Evolutionary conservation across 2,797 vertebrate genomes (phyloP).

Genomic region (Novumbra hubbsi): DNA sequence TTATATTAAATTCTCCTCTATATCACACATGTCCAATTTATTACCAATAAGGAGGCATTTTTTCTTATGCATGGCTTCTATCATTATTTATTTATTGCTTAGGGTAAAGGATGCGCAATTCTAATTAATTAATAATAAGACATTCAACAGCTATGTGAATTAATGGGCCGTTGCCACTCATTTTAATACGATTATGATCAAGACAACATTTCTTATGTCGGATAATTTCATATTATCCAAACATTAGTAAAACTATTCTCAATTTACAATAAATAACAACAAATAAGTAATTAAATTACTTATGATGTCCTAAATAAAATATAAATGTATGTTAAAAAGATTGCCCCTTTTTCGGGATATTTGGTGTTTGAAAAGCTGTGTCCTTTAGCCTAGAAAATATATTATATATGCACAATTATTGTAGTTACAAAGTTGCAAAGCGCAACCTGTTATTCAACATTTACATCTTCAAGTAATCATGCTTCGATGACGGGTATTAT

Average conservation of each 20-base stretch:
- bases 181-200: neutral
- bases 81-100: constrained; percentile 75
- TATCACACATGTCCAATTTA: constrained; percentile 42
- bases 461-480: neutral
- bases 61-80: constrained; percentile 71
- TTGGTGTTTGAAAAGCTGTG: neutral
- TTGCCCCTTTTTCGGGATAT: neutral
- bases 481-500: neutral
- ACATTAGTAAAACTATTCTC: neutral
- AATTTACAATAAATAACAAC: neutral
- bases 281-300: neutral
- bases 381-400: neutral
- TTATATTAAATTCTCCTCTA: constrained; percentile 10
- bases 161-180: constrained; percentile 48
- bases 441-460: neutral
- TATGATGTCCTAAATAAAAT: neutral
- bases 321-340: neutral
- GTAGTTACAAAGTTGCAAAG: neutral
- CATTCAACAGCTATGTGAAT: constrained; percentile 58
- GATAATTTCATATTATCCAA: neutral
- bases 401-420: neutral
- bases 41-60: constrained; percentile 58
- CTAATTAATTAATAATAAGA: constrained; percentile 72
- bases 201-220: neutral
- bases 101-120: constrained; percentile 63